Evolutionary conservation across 2,888 invertebrate species (phyloP).

Genomic region (Drepana falcataria): DNA sequence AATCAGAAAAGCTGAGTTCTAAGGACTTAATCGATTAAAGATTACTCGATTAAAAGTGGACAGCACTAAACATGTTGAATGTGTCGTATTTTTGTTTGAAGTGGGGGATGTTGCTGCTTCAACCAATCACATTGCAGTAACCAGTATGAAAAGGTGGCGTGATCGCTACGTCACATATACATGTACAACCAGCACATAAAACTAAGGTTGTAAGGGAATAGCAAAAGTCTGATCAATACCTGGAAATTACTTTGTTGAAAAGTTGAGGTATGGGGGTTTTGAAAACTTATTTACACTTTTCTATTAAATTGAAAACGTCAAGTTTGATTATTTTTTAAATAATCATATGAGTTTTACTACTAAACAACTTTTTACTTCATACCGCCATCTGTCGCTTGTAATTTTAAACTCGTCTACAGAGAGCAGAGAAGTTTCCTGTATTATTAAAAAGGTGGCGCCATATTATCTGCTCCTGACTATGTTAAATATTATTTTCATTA

Average conservation of each 20-base stretch:
- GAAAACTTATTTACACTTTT: no score
- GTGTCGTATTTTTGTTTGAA: slow-evolving; percentile 51
- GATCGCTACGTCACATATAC: slow-evolving; percentile 66
- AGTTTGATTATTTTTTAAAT: no score
- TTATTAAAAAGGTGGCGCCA: no score
- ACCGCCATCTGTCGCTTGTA: no score
- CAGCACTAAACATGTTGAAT: slow-evolving; percentile 61
- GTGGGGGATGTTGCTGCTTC: slow-evolving; percentile 36
- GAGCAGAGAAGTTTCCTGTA: no score
- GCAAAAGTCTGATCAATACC: slow-evolving; percentile 21
- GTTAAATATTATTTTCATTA: no score
- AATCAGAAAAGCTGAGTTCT: no score
- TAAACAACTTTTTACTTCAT: no score
- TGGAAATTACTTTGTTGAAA: slow-evolving; percentile 10
- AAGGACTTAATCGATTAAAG: not conserved
- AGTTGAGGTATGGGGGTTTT: not conserved
- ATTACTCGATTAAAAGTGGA: not conserved
- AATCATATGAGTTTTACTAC: no score
- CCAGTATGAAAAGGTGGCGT: slow-evolving; percentile 69
- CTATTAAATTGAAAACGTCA: no score
- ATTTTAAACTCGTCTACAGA: no score
- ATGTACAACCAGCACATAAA: slow-evolving; percentile 24
- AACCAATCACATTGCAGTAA: slow-evolving; percentile 55
- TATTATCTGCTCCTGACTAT: no score
- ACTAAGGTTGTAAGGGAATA: slow-evolving; percentile 2